Evolutionary conservation across 2,113 vertebrate species (phyloP), one percentile per base, ranked within the genome.

Genomic region (Dendropsophus ebraccatus): DNA sequence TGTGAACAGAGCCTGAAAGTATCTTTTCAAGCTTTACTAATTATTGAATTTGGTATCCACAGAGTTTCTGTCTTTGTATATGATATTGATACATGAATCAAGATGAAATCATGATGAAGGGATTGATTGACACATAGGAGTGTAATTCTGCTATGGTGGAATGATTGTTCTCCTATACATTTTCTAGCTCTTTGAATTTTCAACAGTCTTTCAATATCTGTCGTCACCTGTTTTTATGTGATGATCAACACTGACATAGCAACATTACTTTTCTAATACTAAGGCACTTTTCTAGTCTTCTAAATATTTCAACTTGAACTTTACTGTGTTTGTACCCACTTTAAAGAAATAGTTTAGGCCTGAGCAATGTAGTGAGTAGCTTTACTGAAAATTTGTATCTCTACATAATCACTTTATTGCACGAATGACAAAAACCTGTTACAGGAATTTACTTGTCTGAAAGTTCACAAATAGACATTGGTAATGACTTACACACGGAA

Each of bases 351-450:
- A 60, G 23, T 80, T 80, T 80, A 60, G 32, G 6, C 54, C 21
- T 80, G 56, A 80, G 77, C 35, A 80, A 62, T 25, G 16, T 32
- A 60, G 14, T 80, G 35, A 80, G 77, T 62, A 80, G 35, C 5
- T 60, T 58, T 58, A 45, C 35, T 62, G 35, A 41, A 80, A 80
- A 62, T 62, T 14, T 80, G 77, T 45, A 80, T 80, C 54, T 41
- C 35, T 80, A 41, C 35, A n/a, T 62, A 80, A 80, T 60, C 32
- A 80, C 23, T 80, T 80, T 80, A 62, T 62, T 60, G 77, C 77
- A 45, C 12, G 35, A 41, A 45, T 80, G 54, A 60, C 21, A 80
- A 62, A 80, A 80, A 80, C 54, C 23, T 80, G 76, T 37, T 60
- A 58, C n/a, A 25, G 4, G 73, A 17, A 50, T 76, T 50, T 50